A percentile compares a stretch with the other conserved stretches of the same genome.
Evolutionary conservation across 2,888 invertebrate species (phyloP).

Genomic region (Brachynemurus nebulosus): DNA sequence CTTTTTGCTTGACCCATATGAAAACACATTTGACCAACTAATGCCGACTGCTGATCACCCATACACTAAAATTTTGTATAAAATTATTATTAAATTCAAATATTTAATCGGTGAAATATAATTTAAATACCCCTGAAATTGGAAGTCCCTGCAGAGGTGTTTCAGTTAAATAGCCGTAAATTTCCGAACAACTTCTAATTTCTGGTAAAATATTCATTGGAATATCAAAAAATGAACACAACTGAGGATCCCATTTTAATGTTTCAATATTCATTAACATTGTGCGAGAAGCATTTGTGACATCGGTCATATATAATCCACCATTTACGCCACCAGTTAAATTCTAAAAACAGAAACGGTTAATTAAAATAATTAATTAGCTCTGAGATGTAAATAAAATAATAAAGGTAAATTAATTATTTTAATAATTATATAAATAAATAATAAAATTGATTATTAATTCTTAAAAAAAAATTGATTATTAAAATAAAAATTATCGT

Average conservation of each 20-base stretch:
- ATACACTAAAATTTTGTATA: conserved; percentile 45
- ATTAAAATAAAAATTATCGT: no score
- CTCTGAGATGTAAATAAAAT: no score
- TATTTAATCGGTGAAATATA: background rate
- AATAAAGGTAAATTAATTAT: no score
- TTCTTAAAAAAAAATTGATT: no score
- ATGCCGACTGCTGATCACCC: conserved; percentile 90
- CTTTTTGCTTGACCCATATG: conserved; percentile 83
- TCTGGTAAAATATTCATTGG: conserved; percentile 72
- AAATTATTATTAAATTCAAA: background rate
- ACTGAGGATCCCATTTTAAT: conserved; percentile 77
- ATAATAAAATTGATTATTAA: no score
- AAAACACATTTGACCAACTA: conserved; percentile 85
- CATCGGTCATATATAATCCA: conserved; percentile 80
- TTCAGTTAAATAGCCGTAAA: conserved; percentile 67
- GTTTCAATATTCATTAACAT: conserved; percentile 87
- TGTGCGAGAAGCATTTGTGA: conserved; percentile 93
- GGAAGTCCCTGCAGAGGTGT: conserved; percentile 67
- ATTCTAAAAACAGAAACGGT: conserved; percentile 35
- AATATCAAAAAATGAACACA: conserved; percentile 81
- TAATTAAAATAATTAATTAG: conserved; percentile 10
- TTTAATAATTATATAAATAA: no score
- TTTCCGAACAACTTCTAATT: conserved; percentile 82
- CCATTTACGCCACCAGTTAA: conserved; percentile 49
- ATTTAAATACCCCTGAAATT: conserved; percentile 65